A percentile compares a stretch with the other conserved stretches of the same genome.
Conservation (phyloP, 2,113 vertebrate genomes). For the Sus scrofa region DNA sequence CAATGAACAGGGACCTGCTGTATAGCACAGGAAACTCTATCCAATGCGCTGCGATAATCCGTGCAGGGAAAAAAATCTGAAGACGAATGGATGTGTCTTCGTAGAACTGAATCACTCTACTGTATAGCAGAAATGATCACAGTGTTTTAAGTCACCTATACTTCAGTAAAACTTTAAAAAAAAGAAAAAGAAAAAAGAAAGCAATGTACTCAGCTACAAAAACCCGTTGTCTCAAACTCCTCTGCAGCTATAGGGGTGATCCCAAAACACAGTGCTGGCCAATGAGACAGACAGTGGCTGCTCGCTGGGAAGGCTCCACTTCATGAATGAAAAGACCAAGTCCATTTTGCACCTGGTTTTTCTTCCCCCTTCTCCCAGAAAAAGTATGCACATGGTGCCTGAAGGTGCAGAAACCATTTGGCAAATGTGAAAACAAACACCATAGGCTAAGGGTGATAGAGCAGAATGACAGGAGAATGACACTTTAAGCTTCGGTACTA, state of each 20-base stretch:
- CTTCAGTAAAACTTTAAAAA: too few species aligned
- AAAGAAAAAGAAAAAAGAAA: not conserved
- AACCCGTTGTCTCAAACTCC: not conserved
- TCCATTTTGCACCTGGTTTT: not conserved
- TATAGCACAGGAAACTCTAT: too few species aligned
- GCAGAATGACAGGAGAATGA: not conserved
- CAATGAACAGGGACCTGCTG: not conserved
- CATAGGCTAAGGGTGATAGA: not conserved
- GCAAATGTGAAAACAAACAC: conserved; percentile 28
- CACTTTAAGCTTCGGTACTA: not conserved
- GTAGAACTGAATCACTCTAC: too few species aligned
- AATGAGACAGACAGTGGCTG: not conserved
- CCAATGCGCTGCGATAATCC: too few species aligned
- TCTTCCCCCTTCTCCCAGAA: not conserved
- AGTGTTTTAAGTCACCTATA: too few species aligned
- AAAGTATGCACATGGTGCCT: not conserved
- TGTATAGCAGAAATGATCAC: too few species aligned
- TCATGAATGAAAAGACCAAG: not conserved
- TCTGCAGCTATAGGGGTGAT: not conserved
- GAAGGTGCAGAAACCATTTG: not conserved
- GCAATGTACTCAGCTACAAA: not conserved
- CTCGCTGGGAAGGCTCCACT: not conserved
- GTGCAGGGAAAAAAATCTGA: too few species aligned
- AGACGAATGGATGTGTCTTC: too few species aligned
- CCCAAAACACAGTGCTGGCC: not conserved